Base-by-base conservation (phyloP, 2,797 vertebrate genomes). In the Helostoma temminkii region DNA sequence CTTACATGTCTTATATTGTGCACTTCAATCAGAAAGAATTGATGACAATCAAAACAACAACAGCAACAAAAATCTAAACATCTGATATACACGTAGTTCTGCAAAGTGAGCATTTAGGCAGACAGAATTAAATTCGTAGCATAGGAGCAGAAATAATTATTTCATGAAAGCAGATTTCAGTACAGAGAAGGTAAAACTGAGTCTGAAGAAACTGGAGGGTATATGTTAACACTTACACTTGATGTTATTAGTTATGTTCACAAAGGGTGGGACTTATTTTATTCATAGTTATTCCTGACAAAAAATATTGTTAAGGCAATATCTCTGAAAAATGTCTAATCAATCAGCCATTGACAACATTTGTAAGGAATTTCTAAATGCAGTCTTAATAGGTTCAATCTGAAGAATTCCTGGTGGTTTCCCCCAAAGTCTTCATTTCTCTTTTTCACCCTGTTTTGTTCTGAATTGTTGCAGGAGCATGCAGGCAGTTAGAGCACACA, bases 401-500 rank as follows among this genome's bases (percentile, higher is more conserved):
- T 49, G 24, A 65, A 68, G 18, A 66, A 52, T 16, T 46, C 30
- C 55, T 64, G 42, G 43, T 41, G 50, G 32, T 74, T 72, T 70
- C 39, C 24, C 39, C 60, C 41, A 64, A 64, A 60, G 43, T 49
- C 42, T 47, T 56, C 19, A 18, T 56, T 57, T 73, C 47, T 65
- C 18, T 45, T 48, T 78, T 56, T 66, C 37, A 48, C 37, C 18
- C 49, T 37, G 37, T 75, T 89, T 81, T 78, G 65, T 71, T 82
- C 41, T 52, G 11, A 69, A 52, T 78, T 82, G 54, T 81, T 76
- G 74, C 66, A 67, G 55, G 42, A 72, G 68, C 76, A 74, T 71
- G 69, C 56, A 36, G 64, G 50, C 54, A 74, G 86, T 88, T 85
- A 82, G 75, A 78, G 78, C 66, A 56, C 47, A 67, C 58, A 86